Evolutionary conservation across 2,888 invertebrate species (phyloP), one percentile per base, ranked within the genome.

Genomic region (Andrena marginata): DNA sequence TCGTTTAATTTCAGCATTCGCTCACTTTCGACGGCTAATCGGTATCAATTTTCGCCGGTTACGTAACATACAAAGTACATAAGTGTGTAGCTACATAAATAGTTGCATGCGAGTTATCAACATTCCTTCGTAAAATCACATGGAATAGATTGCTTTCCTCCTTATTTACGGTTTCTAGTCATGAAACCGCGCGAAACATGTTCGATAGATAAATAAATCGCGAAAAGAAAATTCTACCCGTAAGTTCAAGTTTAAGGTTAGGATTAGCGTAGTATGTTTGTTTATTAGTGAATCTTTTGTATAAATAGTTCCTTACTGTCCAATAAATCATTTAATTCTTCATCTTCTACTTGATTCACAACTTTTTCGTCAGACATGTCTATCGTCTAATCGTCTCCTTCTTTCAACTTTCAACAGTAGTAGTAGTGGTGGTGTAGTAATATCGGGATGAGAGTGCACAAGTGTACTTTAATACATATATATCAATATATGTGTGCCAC

Each of bases 261-360:
- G 33, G 10, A 35, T 49, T 60, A 8, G 8, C 13, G 2, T 1
- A 48, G 59, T 42, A 48, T 2, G 1, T 60, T 73, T 56, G 59
- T 60, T 51, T 23, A 13, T 56, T 71, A 82, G 79, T 74, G 81
- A 80, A 80, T 20, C 26, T 67, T 16, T 48, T 6, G 42, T 60
- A 4, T 1, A 10, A 51, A 29, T n/a, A 70, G 59, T 51, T 79
- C 95, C 96, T 96, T 94, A 97, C 97, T 97, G 93, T 97, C 96
- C 87, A 97, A 94, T 89, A 97, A 95, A 87, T 97, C 96, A 77
- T 97, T 96, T 85, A 97, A 94, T 93, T 97, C 97, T 49, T 96
- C 95, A 90, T 97, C 97, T 35, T 94, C 94, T 7, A 94, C 94
- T 71, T 84, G 89, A 51, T 87, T 92, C 77, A 79, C 56, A 29